These are phyloP conservation scores for Diachrysia chrysitis DNA, from an alignment of 2,888 invertebrate genomes.

Conservation along the genomic window DNA sequence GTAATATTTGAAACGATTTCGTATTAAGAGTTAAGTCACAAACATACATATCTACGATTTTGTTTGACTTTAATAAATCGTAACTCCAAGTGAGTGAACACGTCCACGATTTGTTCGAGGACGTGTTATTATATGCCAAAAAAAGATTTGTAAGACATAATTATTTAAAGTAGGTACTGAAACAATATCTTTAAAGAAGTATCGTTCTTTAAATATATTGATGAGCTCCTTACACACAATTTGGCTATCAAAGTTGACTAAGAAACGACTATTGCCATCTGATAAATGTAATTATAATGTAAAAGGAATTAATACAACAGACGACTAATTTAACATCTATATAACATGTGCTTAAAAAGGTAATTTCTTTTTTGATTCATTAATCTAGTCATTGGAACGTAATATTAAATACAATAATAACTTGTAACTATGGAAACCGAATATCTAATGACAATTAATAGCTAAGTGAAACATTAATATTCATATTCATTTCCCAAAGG, in stretches of 20 bases:
- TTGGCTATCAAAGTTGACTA: too few species aligned
- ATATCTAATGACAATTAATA: conserved; percentile 10
- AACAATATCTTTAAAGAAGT: too few species aligned
- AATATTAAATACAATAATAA: background rate
- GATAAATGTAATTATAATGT: too few species aligned
- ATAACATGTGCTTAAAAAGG: background rate
- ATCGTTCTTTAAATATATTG: conserved; percentile 3
- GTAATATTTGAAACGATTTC: conserved; percentile 18
- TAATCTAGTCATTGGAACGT: background rate
- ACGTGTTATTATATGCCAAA: too few species aligned
- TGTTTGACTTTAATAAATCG: conserved; percentile 39
- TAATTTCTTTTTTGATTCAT: background rate
- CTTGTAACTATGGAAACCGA: conserved; percentile 3
- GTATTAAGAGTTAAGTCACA: conserved; percentile 12
- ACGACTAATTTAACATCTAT: too few species aligned
- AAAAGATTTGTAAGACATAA: too few species aligned
- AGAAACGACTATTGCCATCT: too few species aligned
- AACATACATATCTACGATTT: conserved; percentile 29
- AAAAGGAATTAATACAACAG: too few species aligned
- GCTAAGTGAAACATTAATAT: conserved; percentile 18
- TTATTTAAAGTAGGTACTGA: too few species aligned
- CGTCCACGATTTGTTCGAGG: too few species aligned
- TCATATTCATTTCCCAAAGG: background rate
- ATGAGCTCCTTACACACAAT: too few species aligned
- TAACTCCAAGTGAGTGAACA: too few species aligned